Conservation (phyloP, 1,140 invertebrate genomes). For the Daktulosphaira vitifoliae region DNA sequence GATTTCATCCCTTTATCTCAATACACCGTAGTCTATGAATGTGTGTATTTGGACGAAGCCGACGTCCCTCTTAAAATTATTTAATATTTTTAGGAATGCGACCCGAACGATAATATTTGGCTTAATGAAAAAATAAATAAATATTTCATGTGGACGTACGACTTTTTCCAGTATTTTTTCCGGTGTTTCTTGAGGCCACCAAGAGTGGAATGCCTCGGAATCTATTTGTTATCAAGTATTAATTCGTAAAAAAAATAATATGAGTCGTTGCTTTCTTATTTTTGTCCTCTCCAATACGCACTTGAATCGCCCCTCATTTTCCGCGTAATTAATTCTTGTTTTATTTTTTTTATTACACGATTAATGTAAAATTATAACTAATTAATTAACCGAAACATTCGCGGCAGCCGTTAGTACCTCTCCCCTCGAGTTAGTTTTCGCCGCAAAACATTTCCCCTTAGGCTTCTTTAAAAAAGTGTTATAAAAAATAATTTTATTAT, state of each 20-base stretch:
- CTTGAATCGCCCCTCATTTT: background rate
- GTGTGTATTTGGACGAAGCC: background rate
- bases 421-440: background rate
- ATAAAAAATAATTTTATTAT: background rate
- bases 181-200: no score
- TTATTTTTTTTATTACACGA: conserved; percentile 2
- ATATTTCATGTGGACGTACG: background rate
- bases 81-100: conserved; percentile 33
- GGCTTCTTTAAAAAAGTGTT: background rate
- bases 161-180: no score
- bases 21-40: no score
- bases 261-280: no score
- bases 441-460: conserved; percentile 10
- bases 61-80: conserved; percentile 12
- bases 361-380: no score
- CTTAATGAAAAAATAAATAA: conserved; percentile 31
- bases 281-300: no score
- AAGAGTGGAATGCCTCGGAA: background rate
- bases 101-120: conserved; percentile 30
- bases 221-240: conserved; percentile 9
- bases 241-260: conserved; percentile 16
- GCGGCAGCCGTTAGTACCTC: conserved; percentile 16
- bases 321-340: conserved; percentile 5
- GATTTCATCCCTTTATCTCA: no score
- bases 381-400: conserved; percentile 22